Evolutionary conservation across 30 jellyfish, hydroid and myxozoan species (phyloP).

Genomic region (Catostylus mosaicus): DNA sequence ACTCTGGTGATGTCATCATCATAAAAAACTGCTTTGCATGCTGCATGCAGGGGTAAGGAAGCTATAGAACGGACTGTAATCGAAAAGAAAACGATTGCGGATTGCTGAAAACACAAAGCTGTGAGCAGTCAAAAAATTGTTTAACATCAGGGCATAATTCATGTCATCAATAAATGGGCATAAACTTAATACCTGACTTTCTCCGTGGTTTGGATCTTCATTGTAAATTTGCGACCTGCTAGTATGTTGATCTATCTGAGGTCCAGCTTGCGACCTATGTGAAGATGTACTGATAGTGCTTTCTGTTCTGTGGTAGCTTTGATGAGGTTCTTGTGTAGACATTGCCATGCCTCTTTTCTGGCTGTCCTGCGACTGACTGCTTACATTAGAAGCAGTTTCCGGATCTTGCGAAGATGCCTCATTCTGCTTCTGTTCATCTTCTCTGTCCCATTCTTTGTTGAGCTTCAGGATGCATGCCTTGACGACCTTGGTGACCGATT

Average conservation of each 20-base stretch:
- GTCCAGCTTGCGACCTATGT: conserved; percentile 5
- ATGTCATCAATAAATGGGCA: too few relatives aligned
- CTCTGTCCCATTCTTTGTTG: conserved; percentile 77
- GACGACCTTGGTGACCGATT: conserved; percentile 78
- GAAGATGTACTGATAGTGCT: conserved; percentile 4
- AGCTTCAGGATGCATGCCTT: conserved; percentile 66
- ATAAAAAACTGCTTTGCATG: too few relatives aligned
- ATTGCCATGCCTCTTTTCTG: conserved; percentile 30
- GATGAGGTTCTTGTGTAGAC: conserved; percentile 20
- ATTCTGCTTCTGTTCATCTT: conserved; percentile 40
- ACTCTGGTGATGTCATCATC: too few relatives aligned
- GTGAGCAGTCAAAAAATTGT: too few relatives aligned
- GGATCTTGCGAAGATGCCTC: conserved; percentile 44
- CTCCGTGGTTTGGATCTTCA: conserved; percentile 39
- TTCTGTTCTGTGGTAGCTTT: conserved; percentile 35
- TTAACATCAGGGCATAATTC: too few relatives aligned
- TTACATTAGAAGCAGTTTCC: neutral
- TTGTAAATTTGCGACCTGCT: conserved; percentile 8
- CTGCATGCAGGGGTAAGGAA: too few relatives aligned
- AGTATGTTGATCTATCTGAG: neutral
- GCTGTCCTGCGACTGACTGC: conserved; percentile 13
- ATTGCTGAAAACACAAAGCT: too few relatives aligned
- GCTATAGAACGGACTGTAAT: too few relatives aligned
- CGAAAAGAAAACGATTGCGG: too few relatives aligned
- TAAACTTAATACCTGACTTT: conserved; percentile 22